phyloP scores from a whole-genome alignment of 2,797 vertebrate genomes.

The Rhodeus uyekii region DNA sequence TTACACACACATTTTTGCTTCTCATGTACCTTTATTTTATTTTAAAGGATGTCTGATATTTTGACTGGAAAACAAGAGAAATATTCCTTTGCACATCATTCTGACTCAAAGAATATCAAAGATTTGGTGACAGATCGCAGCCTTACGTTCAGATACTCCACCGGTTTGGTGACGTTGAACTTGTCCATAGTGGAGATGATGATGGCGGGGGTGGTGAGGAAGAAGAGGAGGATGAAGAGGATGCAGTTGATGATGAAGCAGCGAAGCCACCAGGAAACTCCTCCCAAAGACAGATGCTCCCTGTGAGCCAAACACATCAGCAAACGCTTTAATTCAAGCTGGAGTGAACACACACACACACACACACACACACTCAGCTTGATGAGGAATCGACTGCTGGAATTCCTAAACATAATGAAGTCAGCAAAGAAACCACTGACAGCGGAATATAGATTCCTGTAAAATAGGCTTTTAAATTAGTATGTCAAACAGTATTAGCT shows the following conservation, averaged over 20 bases:
- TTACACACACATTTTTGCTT: too few species aligned
- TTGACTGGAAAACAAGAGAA: too few species aligned
- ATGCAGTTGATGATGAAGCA: slow-evolving; percentile 94
- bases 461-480: not conserved
- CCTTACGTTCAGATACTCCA: slow-evolving; percentile 95
- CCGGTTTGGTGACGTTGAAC: slow-evolving; percentile 97
- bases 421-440: slow-evolving; percentile 9
- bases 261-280: slow-evolving; percentile 95
- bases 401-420: slow-evolving; percentile 4
- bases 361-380: slow-evolving; percentile 1
- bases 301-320: slow-evolving; percentile 66
- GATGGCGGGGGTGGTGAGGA: slow-evolving; percentile 97
- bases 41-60: too few species aligned
- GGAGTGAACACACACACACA: not conserved
- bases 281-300: slow-evolving; percentile 92
- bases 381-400: not conserved
- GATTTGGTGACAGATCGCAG: not conserved
- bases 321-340: not conserved
- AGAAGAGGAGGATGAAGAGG: slow-evolving; percentile 96
- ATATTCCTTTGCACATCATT: not conserved
- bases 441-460: not conserved
- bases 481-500: not conserved
- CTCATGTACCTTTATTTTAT: too few species aligned
- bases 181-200: slow-evolving; percentile 99
- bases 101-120: too few species aligned